Conservation (phyloP, 1,140 invertebrate genomes). For the Hylaeus anthracinus region DNA sequence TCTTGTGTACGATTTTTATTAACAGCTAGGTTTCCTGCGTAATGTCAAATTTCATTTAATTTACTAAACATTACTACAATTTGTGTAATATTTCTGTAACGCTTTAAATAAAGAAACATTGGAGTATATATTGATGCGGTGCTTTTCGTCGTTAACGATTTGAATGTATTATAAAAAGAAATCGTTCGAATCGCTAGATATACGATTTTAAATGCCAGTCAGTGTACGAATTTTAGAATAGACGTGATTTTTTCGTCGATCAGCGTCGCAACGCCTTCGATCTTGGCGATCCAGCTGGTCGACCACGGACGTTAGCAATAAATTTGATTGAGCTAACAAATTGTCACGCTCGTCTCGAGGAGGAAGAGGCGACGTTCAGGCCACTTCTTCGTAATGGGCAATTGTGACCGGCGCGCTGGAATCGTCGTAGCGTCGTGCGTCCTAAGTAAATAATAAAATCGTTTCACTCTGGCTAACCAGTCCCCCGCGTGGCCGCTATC, state of each 20-base stretch:
- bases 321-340: conserved; percentile 74
- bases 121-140: no score
- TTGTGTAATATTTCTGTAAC: no score
- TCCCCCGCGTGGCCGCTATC: not conserved
- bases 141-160: no score
- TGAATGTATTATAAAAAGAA: no score
- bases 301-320: conserved; percentile 75
- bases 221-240: no score
- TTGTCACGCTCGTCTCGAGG: conserved; percentile 67
- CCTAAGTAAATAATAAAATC: conserved; percentile 74
- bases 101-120: no score
- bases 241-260: conserved; percentile 14
- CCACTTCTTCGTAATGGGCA: conserved; percentile 72
- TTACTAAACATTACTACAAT: no score
- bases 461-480: conserved; percentile 21
- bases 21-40: no score
- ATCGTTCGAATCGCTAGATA: no score
- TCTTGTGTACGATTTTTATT: no score
- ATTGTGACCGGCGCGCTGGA: conserved; percentile 68
- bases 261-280: conserved; percentile 4
- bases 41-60: no score
- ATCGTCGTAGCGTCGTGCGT: conserved; percentile 54
- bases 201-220: no score
- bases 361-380: conserved; percentile 65
- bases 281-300: conserved; percentile 46